Conservation (phyloP, 2,797 vertebrate genomes). For the Microhierax caerulescens region DNA sequence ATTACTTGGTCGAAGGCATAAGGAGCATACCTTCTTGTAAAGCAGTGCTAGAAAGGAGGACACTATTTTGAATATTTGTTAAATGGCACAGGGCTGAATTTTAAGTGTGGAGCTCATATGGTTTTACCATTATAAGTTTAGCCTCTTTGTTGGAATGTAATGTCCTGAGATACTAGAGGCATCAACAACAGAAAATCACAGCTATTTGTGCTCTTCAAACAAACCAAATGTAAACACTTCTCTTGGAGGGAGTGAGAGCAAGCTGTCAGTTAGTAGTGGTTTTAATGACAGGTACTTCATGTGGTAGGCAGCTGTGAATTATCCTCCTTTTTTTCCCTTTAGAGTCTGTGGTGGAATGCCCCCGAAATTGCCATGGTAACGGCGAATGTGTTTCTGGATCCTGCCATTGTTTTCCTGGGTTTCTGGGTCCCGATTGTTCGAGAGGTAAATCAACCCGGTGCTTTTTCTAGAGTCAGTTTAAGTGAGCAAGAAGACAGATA, state of each 20-base stretch:
- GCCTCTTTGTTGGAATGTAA: neutral
- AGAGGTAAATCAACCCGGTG: constrained; percentile 83
- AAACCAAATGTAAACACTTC: neutral
- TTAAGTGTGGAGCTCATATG: neutral
- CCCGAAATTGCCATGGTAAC: constrained; percentile 96
- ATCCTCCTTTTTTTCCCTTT: constrained; percentile 51
- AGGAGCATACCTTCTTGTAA: neutral
- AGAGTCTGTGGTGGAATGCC: constrained; percentile 97
- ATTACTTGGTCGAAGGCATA: neutral
- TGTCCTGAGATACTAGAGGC: neutral
- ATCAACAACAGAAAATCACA: neutral
- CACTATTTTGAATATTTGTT: neutral
- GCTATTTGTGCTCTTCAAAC: neutral
- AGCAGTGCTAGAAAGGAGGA: neutral
- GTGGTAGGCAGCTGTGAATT: neutral
- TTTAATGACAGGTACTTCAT: neutral
- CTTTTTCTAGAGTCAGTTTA: constrained; percentile 30
- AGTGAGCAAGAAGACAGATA: neutral
- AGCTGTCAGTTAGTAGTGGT: neutral
- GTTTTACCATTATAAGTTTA: neutral
- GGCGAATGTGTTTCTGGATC: constrained; percentile 96
- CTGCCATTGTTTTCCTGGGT: constrained; percentile 97
- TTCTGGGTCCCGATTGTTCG: constrained; percentile 95
- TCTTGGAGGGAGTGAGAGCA: accelerated
- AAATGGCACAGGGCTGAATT: neutral